Conservation (phyloP, 2,113 vertebrate species). For the Pithys albifrons region DNA sequence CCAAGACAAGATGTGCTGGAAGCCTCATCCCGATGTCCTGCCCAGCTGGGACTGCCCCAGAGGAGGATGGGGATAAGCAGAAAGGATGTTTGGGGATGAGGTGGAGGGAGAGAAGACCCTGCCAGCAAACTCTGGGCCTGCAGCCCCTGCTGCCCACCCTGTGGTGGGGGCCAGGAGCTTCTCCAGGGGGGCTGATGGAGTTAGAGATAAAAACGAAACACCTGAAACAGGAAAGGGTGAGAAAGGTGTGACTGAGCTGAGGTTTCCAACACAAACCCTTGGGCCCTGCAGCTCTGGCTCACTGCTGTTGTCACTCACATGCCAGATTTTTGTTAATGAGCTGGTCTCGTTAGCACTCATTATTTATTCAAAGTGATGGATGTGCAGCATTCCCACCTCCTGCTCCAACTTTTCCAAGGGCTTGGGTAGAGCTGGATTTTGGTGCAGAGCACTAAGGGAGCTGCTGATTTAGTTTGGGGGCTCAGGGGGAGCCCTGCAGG, state of each 20-base stretch:
- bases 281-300: not conserved
- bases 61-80: not conserved
- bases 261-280: not conserved
- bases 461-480: not conserved
- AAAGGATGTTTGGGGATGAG: not conserved
- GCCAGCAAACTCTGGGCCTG: not conserved
- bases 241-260: not conserved
- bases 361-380: not conserved
- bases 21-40: fast-evolving
- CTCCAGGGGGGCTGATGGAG: not conserved
- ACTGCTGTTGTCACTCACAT: not conserved
- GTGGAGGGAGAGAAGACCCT: not conserved
- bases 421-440: not conserved
- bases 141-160: not conserved
- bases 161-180: not conserved
- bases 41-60: too few species aligned
- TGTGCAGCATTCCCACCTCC: fast-evolving
- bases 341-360: fast-evolving
- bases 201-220: not conserved
- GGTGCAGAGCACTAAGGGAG: fast-evolving
- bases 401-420: not conserved
- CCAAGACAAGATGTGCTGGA: too few species aligned
- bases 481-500: fast-evolving
- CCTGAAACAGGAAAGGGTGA: not conserved
- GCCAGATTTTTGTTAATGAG: not conserved